Evolutionary conservation across 2,888 invertebrate species (phyloP), one percentile per base, ranked within the genome.

Genomic region (Hydriomena furcata): DNA sequence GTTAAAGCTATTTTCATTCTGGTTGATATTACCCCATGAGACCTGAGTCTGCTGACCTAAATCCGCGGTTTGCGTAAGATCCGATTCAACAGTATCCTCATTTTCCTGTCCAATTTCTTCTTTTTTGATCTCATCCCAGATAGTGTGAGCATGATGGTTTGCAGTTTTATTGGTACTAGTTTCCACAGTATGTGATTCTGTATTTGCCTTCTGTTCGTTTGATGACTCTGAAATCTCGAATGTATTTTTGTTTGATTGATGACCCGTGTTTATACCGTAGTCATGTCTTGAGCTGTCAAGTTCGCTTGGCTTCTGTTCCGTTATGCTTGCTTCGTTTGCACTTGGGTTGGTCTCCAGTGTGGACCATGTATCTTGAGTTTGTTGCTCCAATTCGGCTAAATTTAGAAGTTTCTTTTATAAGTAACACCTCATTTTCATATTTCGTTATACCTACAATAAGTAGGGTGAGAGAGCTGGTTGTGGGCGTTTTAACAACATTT

Each of bases 381-480:
- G 56, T 45, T 60, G 63, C 48, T 52, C 66, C 44, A 52, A 47
- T 51, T 57, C 55, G 49, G 67, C 72, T 70, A 54, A 58, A 67
- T 67, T 56, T 50, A 62, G 52, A 66, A 61, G 37, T 17, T 49
- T 52, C 32, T 27, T 37, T 58, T 51, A 59, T 49, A 40, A 45
- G 21, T 40, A 17, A 17, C 3, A 12, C 8, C 6, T 12, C 21
- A 1, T 35, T 17, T 3, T 17, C 4, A 17, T 17, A 17, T 17
- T 17, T 17, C 4, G 17, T 2, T 17, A 4, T 17, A 2, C 17
- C 17, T 17, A 17, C n/a, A n/a, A n/a, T n/a, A n/a, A n/a, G n/a
- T n/a, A n/a, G n/a, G n/a, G n/a, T n/a, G n/a, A n/a, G n/a, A n/a
- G n/a, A n/a, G n/a, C n/a, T n/a, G n/a, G n/a, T n/a, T n/a, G n/a